Evolutionary conservation across 2,113 vertebrate genomes (phyloP).

Genomic region (Meriones unguiculatus): DNA sequence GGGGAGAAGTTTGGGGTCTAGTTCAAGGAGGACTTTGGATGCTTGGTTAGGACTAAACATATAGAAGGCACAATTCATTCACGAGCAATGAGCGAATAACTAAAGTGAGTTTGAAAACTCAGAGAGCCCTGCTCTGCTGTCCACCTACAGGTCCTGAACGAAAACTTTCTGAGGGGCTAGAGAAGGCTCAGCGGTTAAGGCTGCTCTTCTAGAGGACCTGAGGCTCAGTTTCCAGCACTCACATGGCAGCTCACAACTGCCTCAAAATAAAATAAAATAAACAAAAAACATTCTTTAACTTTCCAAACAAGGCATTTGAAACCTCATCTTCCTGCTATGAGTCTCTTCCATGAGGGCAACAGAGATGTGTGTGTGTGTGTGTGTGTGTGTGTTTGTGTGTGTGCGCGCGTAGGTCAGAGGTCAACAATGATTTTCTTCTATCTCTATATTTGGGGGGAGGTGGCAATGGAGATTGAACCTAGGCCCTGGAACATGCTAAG

Average conservation of each 20-base stretch:
- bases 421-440: not conserved
- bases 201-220: not conserved
- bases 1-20: too few species aligned
- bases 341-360: not conserved
- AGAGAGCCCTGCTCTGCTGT: not conserved
- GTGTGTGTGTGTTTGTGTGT: not conserved
- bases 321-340: not conserved
- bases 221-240: not conserved
- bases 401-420: not conserved
- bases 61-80: not conserved
- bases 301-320: not conserved
- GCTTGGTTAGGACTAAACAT: not conserved
- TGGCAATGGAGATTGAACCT: not conserved
- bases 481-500: not conserved
- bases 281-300: not conserved
- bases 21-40: not conserved
- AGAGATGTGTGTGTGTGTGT: not conserved
- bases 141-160: not conserved
- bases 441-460: not conserved
- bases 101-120: not conserved
- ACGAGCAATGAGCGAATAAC: fast-evolving
- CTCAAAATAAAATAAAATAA: not conserved
- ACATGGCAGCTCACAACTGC: not conserved
- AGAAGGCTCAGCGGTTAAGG: not conserved
- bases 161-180: not conserved